A percentile compares a stretch with the other conserved stretches of the same genome.
These are phyloP conservation scores for Notolepis coatsorum DNA, from an alignment of 2,797 vertebrate genomes.

Conservation along the genomic window DNA sequence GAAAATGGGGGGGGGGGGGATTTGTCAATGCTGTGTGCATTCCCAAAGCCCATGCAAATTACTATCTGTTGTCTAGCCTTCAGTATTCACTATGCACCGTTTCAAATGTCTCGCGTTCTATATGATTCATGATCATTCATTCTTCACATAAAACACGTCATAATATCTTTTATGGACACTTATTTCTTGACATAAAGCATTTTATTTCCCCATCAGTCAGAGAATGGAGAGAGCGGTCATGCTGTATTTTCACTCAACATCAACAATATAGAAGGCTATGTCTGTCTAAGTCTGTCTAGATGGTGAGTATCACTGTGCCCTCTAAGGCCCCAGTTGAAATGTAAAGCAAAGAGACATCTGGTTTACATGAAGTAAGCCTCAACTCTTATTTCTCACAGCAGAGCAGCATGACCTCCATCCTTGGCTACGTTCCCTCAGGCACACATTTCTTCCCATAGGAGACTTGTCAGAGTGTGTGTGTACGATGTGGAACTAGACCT, in stretches of 20 bases:
- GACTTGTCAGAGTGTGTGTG: slow-evolving; percentile 57
- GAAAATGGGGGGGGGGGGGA: too few relatives aligned
- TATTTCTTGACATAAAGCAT: not conserved
- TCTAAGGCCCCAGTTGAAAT: slow-evolving; percentile 54
- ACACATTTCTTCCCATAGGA: slow-evolving; percentile 78
- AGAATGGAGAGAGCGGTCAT: slow-evolving; percentile 3
- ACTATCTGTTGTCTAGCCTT: not conserved
- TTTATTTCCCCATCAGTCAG: slow-evolving; percentile 24
- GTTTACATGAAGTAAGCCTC: slow-evolving; percentile 81
- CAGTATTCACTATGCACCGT: not conserved
- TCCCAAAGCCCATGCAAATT: not conserved
- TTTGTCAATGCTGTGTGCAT: slow-evolving; percentile 3
- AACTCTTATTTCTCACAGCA: slow-evolving; percentile 74
- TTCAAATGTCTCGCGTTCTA: not conserved
- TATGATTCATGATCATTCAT: slow-evolving; percentile 2
- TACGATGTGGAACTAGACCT: slow-evolving; percentile 59
- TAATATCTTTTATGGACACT: too few relatives aligned
- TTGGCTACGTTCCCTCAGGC: slow-evolving; percentile 73
- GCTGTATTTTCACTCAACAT: slow-evolving; percentile 10
- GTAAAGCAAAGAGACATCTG: slow-evolving; percentile 78
- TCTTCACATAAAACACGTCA: too few relatives aligned
- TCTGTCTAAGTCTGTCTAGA: slow-evolving; percentile 38
- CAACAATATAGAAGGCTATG: not conserved
- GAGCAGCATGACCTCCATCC: slow-evolving; percentile 78
- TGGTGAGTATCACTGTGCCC: slow-evolving; percentile 27